Conservation (phyloP, 1,140 invertebrate species). For the Pseudomyrmex pallidus region DNA sequence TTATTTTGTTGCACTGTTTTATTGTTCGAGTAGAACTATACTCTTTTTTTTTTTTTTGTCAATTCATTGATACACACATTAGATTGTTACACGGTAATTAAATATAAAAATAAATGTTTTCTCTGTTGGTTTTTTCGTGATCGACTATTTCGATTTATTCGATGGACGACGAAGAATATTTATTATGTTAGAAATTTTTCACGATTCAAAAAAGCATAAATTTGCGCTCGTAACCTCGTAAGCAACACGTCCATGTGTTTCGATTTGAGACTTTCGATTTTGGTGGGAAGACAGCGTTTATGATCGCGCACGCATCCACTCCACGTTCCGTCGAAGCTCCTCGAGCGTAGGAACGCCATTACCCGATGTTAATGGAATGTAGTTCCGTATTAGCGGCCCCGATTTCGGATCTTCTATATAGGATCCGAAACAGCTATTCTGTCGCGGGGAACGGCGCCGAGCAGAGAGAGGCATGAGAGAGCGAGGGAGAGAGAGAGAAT, state of each 20-base stretch:
- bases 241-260: neutral
- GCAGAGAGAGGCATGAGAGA: constrained; percentile 15
- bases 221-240: too few relatives aligned
- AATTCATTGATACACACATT: neutral
- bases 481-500: constrained; percentile 52
- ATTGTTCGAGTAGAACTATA: neutral
- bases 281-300: neutral
- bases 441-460: constrained; percentile 54
- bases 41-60: neutral
- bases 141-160: neutral
- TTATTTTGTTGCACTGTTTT: neutral
- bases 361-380: constrained; percentile 75
- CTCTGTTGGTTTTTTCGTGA: too few relatives aligned
- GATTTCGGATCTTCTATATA: constrained; percentile 74
- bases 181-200: neutral
- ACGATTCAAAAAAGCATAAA: neutral
- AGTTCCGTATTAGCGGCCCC: constrained; percentile 73
- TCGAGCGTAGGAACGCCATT: constrained; percentile 70
- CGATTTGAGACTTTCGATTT: constrained; percentile 29
- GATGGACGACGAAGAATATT: neutral
- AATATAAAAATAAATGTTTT: neutral
- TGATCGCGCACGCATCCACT: neutral
- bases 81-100: neutral
- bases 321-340: constrained; percentile 38
- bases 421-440: constrained; percentile 70